Evolutionary conservation across 2,888 invertebrate genomes (phyloP), one percentile per base, ranked within the genome.

Genomic region (Torymus auratus): DNA sequence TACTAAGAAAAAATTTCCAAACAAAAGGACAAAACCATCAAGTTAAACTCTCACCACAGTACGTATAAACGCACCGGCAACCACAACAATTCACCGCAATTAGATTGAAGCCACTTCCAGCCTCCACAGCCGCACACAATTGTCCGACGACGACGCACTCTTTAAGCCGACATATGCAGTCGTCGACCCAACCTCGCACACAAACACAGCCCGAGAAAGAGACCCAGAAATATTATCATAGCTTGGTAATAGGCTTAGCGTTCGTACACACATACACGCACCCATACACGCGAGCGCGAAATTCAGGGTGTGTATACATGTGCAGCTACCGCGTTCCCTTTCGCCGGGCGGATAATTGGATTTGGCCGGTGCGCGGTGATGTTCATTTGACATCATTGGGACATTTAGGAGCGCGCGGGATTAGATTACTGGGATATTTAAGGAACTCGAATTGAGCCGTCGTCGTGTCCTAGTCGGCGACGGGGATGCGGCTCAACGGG

Each of bases 301-400:
- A 81, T 67, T 77, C 82, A 69, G 84, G 84, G 80, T 83, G 83
- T 73, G 86, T 82, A 80, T 41, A 77, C 23, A 41, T n/a, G 14
- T 10, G 60, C 11, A 50, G 53, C 14, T 12, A n/a, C 12, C 5
- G 17, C 13, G 58, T 15, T 64, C 75, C 83, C 84, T 77, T 79
- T 83, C 82, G 78, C 81, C 81, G 64, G 61, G 53, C 70, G 76
- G 83, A 80, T 89, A 89, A 90, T 89, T 89, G 90, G 89, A 90
- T 90, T 89, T 89, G 83, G 84, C 82, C 83, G 85, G 80, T 83
- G 85, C 85, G 84, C 78, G 78, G 13, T 86, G 90, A 89, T 90
- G 89, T 89, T 90, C 90, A 90, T 89, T 90, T 89, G 87, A 89
- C 88, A 89, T 89, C 86, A 88, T 89, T 87, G 88, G 86, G 86